A percentile compares a stretch with the other conserved stretches of the same genome.
Conservation (phyloP, 2,113 vertebrate species). For the Brienomyrus longianalis region DNA sequence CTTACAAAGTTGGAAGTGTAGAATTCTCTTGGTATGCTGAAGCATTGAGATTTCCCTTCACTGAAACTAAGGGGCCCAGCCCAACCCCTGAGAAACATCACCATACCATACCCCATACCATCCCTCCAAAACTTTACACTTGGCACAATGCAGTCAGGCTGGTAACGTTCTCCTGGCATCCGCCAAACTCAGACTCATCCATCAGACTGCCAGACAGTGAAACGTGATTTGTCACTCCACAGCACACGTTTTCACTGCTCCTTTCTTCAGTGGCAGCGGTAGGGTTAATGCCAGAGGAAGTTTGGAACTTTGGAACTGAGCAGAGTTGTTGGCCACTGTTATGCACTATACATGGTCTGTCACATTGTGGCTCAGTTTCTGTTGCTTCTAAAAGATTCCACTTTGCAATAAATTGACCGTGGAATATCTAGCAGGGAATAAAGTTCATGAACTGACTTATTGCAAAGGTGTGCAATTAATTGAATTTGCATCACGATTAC, state of each 20-base stretch:
- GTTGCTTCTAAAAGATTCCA: neutral
- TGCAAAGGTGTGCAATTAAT: no score
- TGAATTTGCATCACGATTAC: no score
- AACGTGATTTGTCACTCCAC: neutral
- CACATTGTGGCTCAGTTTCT: neutral
- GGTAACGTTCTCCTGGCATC: neutral
- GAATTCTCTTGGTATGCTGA: neutral
- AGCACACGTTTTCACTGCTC: neutral
- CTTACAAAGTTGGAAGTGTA: neutral
- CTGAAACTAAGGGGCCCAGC: neutral
- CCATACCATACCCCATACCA: neutral
- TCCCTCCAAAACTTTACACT: neutral
- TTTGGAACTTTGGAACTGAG: no score
- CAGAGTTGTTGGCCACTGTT: no score
- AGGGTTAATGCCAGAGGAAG: no score
- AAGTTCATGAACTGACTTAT: no score
- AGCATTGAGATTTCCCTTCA: neutral
- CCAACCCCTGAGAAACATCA: neutral
- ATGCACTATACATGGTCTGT: no score
- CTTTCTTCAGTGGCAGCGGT: no score
- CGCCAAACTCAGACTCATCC: neutral
- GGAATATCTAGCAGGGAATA: neutral
- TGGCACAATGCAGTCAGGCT: neutral
- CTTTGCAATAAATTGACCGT: neutral
- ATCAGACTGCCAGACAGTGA: neutral